Evolutionary conservation across 2,888 invertebrate genomes (phyloP).

Genomic region (Clanis bilineata): DNA sequence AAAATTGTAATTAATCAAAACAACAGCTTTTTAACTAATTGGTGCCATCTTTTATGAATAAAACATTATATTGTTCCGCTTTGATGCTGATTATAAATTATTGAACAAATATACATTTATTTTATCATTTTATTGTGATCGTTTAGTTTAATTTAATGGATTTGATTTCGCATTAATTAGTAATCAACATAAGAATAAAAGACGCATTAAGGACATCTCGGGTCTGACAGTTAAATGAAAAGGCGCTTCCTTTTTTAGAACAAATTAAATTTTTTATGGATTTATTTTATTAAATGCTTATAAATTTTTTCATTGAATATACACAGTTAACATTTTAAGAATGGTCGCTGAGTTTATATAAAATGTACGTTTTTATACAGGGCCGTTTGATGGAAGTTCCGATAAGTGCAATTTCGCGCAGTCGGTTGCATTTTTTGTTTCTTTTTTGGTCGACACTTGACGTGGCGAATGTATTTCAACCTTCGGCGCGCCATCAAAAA

Average conservation of each 20-base stretch:
- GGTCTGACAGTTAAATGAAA: conserved; percentile 15
- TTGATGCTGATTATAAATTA: not conserved
- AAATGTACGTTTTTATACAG: conserved; percentile 48
- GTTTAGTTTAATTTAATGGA: not conserved
- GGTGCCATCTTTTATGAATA: not conserved
- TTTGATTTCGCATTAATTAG: not conserved
- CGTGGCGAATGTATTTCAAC: conserved; percentile 42
- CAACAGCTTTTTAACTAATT: conserved; percentile 7
- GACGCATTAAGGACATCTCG: not conserved
- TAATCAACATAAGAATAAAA: not conserved
- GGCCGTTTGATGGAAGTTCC: conserved; percentile 45
- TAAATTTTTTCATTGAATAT: conserved; percentile 25
- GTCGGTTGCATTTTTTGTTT: conserved; percentile 40
- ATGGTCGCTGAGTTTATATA: conserved; percentile 41
- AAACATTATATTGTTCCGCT: not conserved
- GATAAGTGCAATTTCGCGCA: conserved; percentile 58
- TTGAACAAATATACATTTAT: not conserved
- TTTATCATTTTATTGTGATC: not conserved
- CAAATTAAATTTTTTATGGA: conserved; percentile 36
- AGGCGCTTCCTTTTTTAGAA: conserved; percentile 29
- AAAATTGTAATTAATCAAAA: not conserved
- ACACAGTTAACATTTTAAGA: conserved; percentile 35
- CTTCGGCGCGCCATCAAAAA: conserved; percentile 11
- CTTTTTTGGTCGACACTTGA: conserved; percentile 47
- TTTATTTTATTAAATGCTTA: conserved; percentile 36